Conservation (phyloP, 2,113 vertebrate genomes). For the Pangasianodon hypophthalmus region DNA sequence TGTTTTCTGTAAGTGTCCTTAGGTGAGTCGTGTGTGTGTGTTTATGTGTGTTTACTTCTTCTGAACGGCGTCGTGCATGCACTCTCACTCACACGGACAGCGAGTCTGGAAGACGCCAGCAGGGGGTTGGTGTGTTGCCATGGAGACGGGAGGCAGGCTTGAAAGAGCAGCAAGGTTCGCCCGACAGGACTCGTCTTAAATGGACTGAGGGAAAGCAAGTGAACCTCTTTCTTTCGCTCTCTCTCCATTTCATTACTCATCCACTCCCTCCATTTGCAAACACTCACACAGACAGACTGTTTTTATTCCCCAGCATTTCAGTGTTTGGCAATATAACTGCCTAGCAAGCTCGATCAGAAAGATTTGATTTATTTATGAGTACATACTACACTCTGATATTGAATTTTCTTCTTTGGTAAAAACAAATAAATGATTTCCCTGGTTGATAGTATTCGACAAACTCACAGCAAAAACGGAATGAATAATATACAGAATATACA, state of each 20-base stretch:
- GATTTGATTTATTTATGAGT: slow-evolving; percentile 35
- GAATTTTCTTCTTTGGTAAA: slow-evolving; percentile 25
- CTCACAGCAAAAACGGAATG: not conserved
- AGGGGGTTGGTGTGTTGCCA: slow-evolving; percentile 79
- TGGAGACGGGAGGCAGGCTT: slow-evolving; percentile 78
- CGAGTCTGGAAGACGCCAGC: slow-evolving; percentile 78
- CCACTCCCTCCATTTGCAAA: slow-evolving; percentile 28
- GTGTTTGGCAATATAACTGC: slow-evolving; percentile 24
- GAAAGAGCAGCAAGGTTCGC: slow-evolving; percentile 78
- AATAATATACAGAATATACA: not conserved
- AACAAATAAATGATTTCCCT: not conserved
- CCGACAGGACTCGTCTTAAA: slow-evolving; percentile 76
- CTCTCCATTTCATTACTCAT: slow-evolving; percentile 44
- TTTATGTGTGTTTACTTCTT: slow-evolving; percentile 62
- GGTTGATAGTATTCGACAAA: not conserved
- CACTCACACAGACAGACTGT: slow-evolving; percentile 10
- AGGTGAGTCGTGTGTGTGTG: slow-evolving; percentile 30
- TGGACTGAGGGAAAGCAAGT: slow-evolving; percentile 68
- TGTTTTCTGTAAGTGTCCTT: not conserved
- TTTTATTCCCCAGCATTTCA: slow-evolving; percentile 27
- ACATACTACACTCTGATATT: slow-evolving; percentile 17
- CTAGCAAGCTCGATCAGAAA: not conserved
- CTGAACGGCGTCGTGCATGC: slow-evolving; percentile 61
- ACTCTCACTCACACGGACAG: slow-evolving; percentile 75
- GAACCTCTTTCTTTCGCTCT: slow-evolving; percentile 34